Conservation (phyloP, 2,113 vertebrate species). For the Podocnemis expansa region DNA sequence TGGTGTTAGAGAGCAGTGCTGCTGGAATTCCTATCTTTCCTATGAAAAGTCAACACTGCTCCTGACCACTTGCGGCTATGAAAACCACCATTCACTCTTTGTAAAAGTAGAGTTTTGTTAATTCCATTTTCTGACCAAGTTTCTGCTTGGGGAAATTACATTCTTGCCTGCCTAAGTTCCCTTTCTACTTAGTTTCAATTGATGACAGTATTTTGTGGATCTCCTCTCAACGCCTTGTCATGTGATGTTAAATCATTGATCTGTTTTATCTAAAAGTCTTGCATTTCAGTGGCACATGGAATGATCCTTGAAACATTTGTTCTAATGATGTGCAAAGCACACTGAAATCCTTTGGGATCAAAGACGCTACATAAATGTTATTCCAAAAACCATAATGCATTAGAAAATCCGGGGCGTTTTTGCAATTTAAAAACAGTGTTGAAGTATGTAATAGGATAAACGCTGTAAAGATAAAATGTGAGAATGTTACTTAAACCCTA, state of each 20-base stretch:
- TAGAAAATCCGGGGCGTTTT: neutral
- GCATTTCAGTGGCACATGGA: neutral
- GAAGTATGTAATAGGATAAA: neutral
- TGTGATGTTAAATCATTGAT: neutral
- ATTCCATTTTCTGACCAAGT: neutral
- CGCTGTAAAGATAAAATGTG: neutral
- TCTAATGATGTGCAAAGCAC: neutral
- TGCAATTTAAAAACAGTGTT: slow-evolving; percentile 35
- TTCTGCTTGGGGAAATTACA: neutral
- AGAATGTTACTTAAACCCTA: neutral
- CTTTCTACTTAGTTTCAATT: neutral
- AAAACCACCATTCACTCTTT: neutral
- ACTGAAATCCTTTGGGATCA: neutral
- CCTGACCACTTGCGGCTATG: neutral
- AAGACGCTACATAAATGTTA: neutral
- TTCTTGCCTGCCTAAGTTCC: neutral
- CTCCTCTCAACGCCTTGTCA: neutral
- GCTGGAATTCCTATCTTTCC: neutral
- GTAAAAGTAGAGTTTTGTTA: neutral
- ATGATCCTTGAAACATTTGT: slow-evolving; percentile 13
- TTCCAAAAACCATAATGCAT: slow-evolving; percentile 27
- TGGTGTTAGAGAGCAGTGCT: neutral
- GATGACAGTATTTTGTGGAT: neutral
- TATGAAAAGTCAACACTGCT: neutral
- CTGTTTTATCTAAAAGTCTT: neutral